These are phyloP conservation scores for Oreochromis mossambicus DNA, from an alignment of 2,797 vertebrate genomes.

Conservation along the genomic window DNA sequence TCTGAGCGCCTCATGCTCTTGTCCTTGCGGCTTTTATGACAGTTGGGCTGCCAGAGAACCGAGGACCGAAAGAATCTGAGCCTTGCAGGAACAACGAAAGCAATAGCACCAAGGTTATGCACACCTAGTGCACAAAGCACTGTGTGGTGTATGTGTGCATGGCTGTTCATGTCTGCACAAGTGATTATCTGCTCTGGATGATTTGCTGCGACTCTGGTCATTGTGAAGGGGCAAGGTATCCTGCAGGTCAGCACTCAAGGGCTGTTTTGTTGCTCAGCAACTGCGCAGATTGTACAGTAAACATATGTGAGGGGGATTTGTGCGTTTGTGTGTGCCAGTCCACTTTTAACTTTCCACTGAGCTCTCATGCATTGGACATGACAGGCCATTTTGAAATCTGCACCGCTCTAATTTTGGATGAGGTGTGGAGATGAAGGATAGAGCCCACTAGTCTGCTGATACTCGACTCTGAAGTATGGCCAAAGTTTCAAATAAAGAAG, in stretches of 20 bases:
- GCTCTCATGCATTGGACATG: constrained; percentile 10
- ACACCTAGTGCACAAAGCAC: neutral
- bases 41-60: neutral
- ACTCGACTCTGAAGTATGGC: neutral
- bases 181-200: neutral
- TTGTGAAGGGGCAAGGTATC: neutral
- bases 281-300: constrained; percentile 19
- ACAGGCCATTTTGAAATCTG: constrained; percentile 33
- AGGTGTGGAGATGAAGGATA: constrained; percentile 14
- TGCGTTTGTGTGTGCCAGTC: constrained; percentile 2
- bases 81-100: neutral
- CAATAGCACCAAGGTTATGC: constrained; percentile 2
- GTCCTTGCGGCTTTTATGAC: constrained; percentile 35
- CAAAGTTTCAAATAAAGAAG: neutral
- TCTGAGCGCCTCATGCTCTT: neutral
- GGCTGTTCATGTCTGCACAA: neutral
- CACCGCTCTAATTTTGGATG: constrained; percentile 50
- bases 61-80: constrained; percentile 9
- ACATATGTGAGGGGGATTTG: constrained; percentile 27
- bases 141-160: neutral
- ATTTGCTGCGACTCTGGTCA: neutral
- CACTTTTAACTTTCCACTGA: constrained; percentile 45
- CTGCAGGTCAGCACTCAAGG: neutral
- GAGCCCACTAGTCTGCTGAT: neutral
- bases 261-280: constrained; percentile 35